Conservation (phyloP, 2,888 invertebrate species). For the Plebejus anna region DNA sequence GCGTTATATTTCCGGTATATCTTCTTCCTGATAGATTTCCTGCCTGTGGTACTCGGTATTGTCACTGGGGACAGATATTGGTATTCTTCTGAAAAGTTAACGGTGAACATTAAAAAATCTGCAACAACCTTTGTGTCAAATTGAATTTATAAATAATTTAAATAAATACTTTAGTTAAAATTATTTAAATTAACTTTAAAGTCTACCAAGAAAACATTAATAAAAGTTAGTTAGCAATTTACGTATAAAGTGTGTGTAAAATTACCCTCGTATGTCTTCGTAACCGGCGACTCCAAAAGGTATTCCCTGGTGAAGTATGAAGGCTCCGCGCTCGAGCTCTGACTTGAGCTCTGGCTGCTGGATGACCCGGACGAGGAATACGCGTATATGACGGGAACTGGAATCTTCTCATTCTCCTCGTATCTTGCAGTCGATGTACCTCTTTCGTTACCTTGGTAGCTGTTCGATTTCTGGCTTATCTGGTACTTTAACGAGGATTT, state of each 20-base stretch:
- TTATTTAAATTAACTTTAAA: neutral
- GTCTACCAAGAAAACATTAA: neutral
- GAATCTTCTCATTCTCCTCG: constrained; percentile 46
- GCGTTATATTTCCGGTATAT: constrained; percentile 60
- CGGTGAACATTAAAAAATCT: neutral
- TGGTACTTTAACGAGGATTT: constrained; percentile 38
- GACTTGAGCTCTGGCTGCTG: constrained; percentile 39
- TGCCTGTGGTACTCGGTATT: constrained; percentile 52
- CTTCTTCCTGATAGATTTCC: constrained; percentile 54
- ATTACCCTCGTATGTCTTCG: constrained; percentile 71
- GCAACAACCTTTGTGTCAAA: neutral
- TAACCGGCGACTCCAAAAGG: constrained; percentile 68
- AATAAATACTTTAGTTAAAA: no score
- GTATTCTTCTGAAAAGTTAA: constrained; percentile 60
- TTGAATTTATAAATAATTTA: neutral
- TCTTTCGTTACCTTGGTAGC: constrained; percentile 37
- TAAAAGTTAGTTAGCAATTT: neutral
- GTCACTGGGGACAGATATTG: constrained; percentile 67
- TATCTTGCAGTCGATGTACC: constrained; percentile 47
- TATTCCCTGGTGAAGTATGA: constrained; percentile 70
- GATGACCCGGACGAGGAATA: constrained; percentile 48
- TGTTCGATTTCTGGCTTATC: constrained; percentile 37
- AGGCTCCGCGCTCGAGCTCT: constrained; percentile 58
- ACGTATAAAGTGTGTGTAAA: constrained; percentile 32
- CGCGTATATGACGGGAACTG: constrained; percentile 53